Percentiles rank a stretch among this genome's conserved stretches.
phyloP scores from a whole-genome alignment of 2,113 vertebrate species.

The Dasyurus viverrinus region DNA sequence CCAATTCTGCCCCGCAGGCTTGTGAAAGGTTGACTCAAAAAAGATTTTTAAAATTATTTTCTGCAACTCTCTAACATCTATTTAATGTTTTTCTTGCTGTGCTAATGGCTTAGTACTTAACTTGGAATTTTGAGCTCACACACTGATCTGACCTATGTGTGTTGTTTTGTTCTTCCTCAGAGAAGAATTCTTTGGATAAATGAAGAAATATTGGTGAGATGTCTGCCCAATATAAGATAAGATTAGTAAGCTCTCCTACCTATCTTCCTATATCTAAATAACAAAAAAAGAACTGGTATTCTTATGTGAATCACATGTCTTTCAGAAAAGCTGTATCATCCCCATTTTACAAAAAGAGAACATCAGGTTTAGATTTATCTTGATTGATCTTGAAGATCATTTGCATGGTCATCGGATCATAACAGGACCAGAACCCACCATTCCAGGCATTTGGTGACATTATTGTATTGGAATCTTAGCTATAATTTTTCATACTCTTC shows the following conservation, averaged over 20 bases:
- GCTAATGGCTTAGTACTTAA: constrained; percentile 72
- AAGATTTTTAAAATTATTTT: constrained; percentile 53
- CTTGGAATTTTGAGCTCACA: constrained; percentile 70
- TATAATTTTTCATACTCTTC: not conserved
- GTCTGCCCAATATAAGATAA: constrained; percentile 30
- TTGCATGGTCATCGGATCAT: not conserved
- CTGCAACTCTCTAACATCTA: constrained; percentile 65
- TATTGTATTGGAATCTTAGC: not conserved
- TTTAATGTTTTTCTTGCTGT: constrained; percentile 67
- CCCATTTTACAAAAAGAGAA: not conserved
- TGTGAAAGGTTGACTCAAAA: constrained; percentile 62
- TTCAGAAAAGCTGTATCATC: not conserved
- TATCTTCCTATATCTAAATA: not conserved
- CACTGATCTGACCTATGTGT: constrained; percentile 55
- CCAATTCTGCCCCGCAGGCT: constrained; percentile 60
- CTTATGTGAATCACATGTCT: constrained; percentile 20
- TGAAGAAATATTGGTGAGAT: constrained; percentile 56
- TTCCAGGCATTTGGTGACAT: not conserved
- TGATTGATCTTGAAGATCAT: not conserved
- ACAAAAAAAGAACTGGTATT: not conserved
- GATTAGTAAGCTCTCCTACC: not conserved
- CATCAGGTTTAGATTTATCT: too few species aligned
- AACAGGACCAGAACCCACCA: not conserved
- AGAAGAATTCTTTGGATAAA: constrained; percentile 64
- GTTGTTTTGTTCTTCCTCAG: constrained; percentile 48